Evolutionary conservation across 2,888 invertebrate genomes (phyloP).

Genomic region (Orthonychiurus folsomi): DNA sequence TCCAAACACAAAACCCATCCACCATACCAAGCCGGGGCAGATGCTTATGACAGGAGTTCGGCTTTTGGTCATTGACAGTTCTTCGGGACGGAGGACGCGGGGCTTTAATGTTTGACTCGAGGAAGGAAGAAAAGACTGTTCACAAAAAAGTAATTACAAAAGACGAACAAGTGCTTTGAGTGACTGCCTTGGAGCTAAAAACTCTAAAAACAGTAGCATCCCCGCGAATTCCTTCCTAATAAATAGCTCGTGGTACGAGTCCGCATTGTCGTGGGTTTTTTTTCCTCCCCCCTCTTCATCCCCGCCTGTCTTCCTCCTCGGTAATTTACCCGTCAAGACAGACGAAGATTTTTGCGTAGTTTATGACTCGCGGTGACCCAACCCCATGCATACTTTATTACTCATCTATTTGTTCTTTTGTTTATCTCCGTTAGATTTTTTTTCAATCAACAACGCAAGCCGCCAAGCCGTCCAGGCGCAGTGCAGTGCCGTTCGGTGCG

Average conservation of each 20-base stretch:
- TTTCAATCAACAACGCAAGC: neutral
- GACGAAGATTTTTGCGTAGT: slow-evolving; percentile 5
- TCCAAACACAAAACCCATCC: too few relatives aligned
- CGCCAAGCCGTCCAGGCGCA: neutral
- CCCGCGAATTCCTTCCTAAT: slow-evolving; percentile 8
- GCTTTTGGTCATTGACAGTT: slow-evolving; percentile 1
- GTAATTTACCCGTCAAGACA: slow-evolving; percentile 6
- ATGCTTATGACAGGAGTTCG: too few relatives aligned
- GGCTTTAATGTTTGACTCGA: neutral
- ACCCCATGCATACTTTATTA: slow-evolving; percentile 6
- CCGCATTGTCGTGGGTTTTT: neutral
- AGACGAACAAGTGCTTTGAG: neutral
- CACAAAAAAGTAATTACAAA: slow-evolving; percentile 9
- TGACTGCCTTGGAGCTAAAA: slow-evolving; percentile 4
- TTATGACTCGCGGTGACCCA: slow-evolving; percentile 6
- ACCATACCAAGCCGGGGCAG: too few relatives aligned
- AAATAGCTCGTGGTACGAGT: slow-evolving; percentile 9
- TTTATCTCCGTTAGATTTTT: slow-evolving; percentile 1
- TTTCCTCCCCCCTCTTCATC: neutral
- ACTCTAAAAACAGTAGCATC: neutral
- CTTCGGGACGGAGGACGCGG: too few relatives aligned
- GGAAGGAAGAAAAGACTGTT: too few relatives aligned
- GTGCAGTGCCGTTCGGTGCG: too few relatives aligned
- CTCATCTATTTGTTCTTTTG: slow-evolving; percentile 3
- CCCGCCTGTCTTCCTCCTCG: neutral